phyloP scores from a whole-genome alignment of 2,888 invertebrate genomes.

The Lasioglossum marginatum region DNA sequence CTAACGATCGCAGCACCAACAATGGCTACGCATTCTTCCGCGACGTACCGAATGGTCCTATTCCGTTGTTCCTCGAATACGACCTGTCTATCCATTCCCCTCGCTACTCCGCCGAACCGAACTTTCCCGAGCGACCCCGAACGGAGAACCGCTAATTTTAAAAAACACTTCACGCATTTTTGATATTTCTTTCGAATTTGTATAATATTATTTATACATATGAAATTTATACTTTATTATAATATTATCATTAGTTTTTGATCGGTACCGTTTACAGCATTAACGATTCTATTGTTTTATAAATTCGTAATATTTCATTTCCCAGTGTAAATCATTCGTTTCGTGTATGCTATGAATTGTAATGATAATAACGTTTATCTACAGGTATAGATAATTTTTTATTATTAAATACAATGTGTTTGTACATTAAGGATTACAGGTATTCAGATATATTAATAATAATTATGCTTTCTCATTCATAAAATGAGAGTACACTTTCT shows the following conservation, averaged over 20 bases:
- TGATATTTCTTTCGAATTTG: background rate
- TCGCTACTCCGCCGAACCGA: constrained; percentile 40
- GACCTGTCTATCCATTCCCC: constrained; percentile 54
- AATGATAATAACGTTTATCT: background rate
- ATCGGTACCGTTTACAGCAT: background rate
- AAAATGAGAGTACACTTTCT: constrained; percentile 55
- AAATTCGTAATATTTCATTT: background rate
- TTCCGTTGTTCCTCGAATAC: constrained; percentile 78
- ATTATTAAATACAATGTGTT: background rate
- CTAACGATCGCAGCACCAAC: constrained; percentile 84
- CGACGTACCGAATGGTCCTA: constrained; percentile 81
- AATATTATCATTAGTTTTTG: background rate
- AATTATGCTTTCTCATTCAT: constrained; percentile 51
- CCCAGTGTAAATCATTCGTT: background rate
- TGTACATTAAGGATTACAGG: background rate
- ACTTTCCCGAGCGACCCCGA: constrained; percentile 45
- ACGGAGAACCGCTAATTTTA: constrained; percentile 60
- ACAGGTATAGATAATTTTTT: background rate
- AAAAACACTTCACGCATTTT: constrained; percentile 45
- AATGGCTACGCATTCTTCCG: constrained; percentile 85
- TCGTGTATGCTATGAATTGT: background rate
- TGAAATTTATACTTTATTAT: background rate
- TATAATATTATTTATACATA: background rate
- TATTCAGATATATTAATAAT: constrained; percentile 22
- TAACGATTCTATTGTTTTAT: background rate